Percentiles rank a stretch among this genome's conserved stretches.
These are phyloP conservation scores for Agrenia bidenticulata DNA, from an alignment of 2,888 invertebrate genomes.

Conservation along the genomic window DNA sequence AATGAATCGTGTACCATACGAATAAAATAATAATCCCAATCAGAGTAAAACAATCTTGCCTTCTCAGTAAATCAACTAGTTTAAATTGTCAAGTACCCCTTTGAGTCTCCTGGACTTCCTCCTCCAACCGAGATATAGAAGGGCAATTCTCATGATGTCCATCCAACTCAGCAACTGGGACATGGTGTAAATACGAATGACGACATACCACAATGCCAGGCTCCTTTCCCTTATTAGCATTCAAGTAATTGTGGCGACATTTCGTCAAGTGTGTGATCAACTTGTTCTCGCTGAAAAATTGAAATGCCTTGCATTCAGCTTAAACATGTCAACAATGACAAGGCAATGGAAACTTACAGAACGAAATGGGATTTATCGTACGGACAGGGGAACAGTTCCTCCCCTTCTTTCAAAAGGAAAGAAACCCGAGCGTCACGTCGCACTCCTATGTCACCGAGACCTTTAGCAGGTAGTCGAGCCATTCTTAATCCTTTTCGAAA, in stretches of 20 bases:
- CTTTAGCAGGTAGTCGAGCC: no score
- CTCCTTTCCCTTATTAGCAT: not conserved
- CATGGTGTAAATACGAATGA: not conserved
- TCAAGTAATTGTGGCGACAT: constrained; percentile 8
- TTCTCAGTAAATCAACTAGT: no score
- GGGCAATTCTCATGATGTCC: not conserved
- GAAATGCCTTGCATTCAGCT: not conserved
- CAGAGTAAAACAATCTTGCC: no score
- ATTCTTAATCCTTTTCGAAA: no score
- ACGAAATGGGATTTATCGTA: constrained; percentile 14
- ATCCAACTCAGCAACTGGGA: not conserved
- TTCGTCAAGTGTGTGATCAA: not conserved
- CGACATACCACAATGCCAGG: not conserved
- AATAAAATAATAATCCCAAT: no score
- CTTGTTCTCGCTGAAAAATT: not conserved
- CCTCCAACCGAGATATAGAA: no score
- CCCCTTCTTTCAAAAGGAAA: constrained; percentile 1
- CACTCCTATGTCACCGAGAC: no score
- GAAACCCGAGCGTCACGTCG: not conserved
- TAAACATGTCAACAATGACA: no score
- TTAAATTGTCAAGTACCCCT: no score
- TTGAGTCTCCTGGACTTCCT: no score
- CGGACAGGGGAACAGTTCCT: constrained; percentile 2
- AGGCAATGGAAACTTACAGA: constrained; percentile 5
- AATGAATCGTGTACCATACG: no score